Conservation (phyloP, 2,888 invertebrate genomes). For the Rhabditoides inermis region DNA sequence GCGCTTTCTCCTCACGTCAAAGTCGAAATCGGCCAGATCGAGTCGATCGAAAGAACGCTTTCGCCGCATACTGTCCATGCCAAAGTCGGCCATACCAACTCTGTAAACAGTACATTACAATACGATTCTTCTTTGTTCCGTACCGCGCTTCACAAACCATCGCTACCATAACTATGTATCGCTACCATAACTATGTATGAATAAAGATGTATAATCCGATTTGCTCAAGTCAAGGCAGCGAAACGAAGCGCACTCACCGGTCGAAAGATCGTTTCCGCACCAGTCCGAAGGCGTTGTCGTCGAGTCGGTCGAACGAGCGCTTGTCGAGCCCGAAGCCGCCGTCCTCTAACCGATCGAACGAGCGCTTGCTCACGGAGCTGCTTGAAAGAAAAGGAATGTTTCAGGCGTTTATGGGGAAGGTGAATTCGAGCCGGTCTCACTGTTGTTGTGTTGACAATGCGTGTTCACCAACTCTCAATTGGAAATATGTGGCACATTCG, state of each 20-base stretch:
- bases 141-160: no score
- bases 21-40: conserved; percentile 18
- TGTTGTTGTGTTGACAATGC: no score
- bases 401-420: no score
- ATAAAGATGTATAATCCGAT: conserved; percentile 9
- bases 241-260: conserved; percentile 16
- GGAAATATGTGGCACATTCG: no score
- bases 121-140: neutral
- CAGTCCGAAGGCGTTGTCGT: conserved; percentile 6
- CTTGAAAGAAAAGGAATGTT: no score
- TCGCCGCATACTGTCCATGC: neutral
- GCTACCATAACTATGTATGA: no score
- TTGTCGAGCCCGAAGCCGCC: no score
- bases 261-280: conserved; percentile 9
- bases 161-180: no score
- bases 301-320: conserved; percentile 6
- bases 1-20: conserved; percentile 12
- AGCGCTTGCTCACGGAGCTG: no score
- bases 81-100: neutral
- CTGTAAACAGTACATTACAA: neutral
- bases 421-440: no score
- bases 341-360: conserved; percentile 28
- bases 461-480: no score
- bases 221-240: conserved; percentile 3
- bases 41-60: neutral